Conservation (phyloP, 53 echinoderm and acorn worm genomes). For the Echinometra lucunter region DNA sequence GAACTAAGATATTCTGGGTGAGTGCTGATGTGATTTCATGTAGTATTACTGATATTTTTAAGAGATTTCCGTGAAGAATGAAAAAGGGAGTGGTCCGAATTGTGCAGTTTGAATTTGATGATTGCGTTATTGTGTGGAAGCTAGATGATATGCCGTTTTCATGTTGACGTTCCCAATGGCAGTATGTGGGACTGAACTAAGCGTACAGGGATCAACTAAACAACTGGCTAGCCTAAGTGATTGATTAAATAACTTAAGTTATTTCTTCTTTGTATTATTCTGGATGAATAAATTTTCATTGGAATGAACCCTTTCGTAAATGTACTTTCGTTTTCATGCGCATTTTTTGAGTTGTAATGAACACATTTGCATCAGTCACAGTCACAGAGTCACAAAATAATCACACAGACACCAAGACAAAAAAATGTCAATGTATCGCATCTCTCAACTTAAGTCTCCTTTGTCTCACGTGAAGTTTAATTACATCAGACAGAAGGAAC, state of each 20-base stretch:
- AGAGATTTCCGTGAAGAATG: background rate
- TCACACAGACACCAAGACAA: no score
- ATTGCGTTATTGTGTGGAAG: background rate
- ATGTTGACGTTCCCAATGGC: background rate
- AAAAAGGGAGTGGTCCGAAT: background rate
- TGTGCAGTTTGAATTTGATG: background rate
- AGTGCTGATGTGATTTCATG: background rate
- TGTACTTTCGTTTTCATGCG: no score
- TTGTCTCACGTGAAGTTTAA: no score
- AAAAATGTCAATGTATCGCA: no score
- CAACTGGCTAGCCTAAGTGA: background rate
- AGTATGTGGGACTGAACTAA: background rate
- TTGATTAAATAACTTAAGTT: background rate
- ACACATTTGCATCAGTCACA: no score
- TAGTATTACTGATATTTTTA: background rate
- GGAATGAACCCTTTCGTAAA: no score
- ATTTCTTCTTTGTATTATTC: background rate
- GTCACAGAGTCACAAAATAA: no score
- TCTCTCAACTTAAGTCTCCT: no score
- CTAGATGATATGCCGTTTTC: background rate
- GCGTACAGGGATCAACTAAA: slow-evolving; percentile 8
- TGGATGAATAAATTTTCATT: background rate
- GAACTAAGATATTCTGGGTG: background rate
- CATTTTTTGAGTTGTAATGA: no score
- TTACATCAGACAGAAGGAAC: no score